Base-by-base conservation (phyloP, 2,797 vertebrate species). In the Monodelphis domestica region DNA sequence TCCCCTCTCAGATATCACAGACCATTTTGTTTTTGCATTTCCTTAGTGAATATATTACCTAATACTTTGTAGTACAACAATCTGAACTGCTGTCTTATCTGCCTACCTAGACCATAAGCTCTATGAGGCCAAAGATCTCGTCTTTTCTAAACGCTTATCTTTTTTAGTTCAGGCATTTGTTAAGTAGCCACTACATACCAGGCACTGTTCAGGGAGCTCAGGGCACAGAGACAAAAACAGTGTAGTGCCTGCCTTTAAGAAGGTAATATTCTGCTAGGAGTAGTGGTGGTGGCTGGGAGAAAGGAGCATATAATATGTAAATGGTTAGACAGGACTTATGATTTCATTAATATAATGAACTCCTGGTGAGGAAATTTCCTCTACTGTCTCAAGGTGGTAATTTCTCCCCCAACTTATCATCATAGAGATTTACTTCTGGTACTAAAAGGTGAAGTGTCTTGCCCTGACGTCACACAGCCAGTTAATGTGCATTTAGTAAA, bases 1-100 rank as follows among this genome's bases (percentile, higher is more conserved):
- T 3, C 24, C 38, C 38, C 63, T 7, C 2, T 30, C 52, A 1
- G 1, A 45, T 12, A 29, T 6, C 28, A 0, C 0, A 7, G 6
- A 53, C 50, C 0, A 1, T 6, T 56, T 24, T 38, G 51, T 2
- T 84, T 84, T 84, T 84, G 21, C 26, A 78, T 50, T 50, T 50
- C 21, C 26, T 38, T 45, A 45, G 70, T 45, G 38, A 78, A 45
- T 7, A 24, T 84, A 84, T 50, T 9, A 26, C 24, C 21, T 84
- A 26, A 84, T 12, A 24, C 3, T 78, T 15, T 38, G 9, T 10
- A 45, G 2, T 78, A 24, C 17, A 78, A 78, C 45, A 45, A 45
- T 24, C 38, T n/a, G 14, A 84, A 9, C 70, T 1, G 38, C 21
- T 45, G 3, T 11, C 38, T 84, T 30, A 15, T 50, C 10, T 84